Evolutionary conservation across 1,140 invertebrate genomes (phyloP).

Genomic region (Drosophila orena): DNA sequence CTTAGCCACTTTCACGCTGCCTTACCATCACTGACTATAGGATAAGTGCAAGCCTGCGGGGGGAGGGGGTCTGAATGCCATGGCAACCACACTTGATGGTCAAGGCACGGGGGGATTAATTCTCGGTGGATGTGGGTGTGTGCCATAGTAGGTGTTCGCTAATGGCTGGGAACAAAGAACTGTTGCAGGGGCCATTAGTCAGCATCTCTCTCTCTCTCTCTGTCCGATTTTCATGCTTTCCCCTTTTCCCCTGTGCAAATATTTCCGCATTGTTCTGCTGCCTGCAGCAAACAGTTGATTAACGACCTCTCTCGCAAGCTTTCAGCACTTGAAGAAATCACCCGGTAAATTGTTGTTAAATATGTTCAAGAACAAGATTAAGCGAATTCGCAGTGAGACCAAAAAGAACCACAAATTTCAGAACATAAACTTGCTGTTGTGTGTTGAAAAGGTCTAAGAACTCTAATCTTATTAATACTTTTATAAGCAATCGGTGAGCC

Average conservation of each 20-base stretch:
- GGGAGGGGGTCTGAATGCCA: conserved; percentile 8
- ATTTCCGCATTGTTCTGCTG: conserved; percentile 45
- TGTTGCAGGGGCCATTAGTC: conserved; percentile 48
- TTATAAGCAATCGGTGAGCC: too few relatives aligned
- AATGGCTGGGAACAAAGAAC: conserved; percentile 47
- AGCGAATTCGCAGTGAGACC: neutral
- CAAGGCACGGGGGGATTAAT: conserved; percentile 8
- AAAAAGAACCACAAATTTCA: too few relatives aligned
- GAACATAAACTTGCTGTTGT: too few relatives aligned
- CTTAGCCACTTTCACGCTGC: neutral
- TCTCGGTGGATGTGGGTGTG: conserved; percentile 16
- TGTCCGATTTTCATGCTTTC: neutral
- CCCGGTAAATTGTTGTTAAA: neutral
- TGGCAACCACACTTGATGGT: conserved; percentile 13
- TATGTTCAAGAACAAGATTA: neutral
- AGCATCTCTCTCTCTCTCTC: neutral
- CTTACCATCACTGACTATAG: conserved; percentile 1
- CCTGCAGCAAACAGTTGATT: conserved; percentile 39
- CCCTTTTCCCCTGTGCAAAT: conserved; percentile 17
- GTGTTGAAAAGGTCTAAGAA: too few relatives aligned
- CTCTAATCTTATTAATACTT: too few relatives aligned
- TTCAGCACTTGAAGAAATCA: neutral
- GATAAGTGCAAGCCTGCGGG: conserved; percentile 16
- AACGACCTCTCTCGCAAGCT: conserved; percentile 25
- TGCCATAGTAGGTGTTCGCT: conserved; percentile 29